phyloP scores from a whole-genome alignment of 2,888 invertebrate species.

The Disparrhopalites patrizii region DNA sequence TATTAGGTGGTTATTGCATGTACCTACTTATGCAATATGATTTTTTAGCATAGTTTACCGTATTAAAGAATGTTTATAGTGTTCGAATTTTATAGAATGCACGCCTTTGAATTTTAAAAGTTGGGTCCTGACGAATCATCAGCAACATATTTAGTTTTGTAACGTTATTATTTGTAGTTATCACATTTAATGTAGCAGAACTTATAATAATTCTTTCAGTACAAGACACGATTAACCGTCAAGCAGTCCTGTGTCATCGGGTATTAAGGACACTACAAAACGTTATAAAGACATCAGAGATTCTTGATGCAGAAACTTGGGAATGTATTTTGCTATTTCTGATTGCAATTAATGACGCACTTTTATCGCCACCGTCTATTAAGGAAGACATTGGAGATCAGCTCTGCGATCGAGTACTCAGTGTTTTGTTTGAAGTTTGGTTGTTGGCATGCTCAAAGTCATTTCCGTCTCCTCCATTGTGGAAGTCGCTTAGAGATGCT shows the following conservation, averaged over 20 bases:
- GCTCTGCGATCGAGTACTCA: constrained; percentile 86
- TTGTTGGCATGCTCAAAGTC: constrained; percentile 69
- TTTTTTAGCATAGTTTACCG: background rate
- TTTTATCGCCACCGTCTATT: constrained; percentile 79
- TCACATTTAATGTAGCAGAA: background rate
- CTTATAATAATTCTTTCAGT: constrained; percentile 56
- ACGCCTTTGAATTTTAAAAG: no score
- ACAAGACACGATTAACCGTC: constrained; percentile 83
- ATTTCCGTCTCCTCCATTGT: constrained; percentile 91
- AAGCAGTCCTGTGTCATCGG: constrained; percentile 88
- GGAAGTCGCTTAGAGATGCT: constrained; percentile 91
- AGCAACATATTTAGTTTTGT: background rate
- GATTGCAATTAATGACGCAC: constrained; percentile 82
- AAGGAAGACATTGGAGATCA: constrained; percentile 95
- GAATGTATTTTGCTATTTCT: constrained; percentile 80
- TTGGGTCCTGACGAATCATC: background rate
- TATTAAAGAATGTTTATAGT: background rate
- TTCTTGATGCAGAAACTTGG: constrained; percentile 84
- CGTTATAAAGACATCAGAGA: constrained; percentile 68
- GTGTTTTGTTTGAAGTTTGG: constrained; percentile 89
- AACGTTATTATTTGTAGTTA: background rate
- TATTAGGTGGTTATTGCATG: background rate
- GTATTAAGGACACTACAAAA: constrained; percentile 80
- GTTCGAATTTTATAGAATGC: no score
- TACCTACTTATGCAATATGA: background rate